These are phyloP conservation scores for Atta texana DNA, from an alignment of 1,140 invertebrate genomes.

Conservation along the genomic window DNA sequence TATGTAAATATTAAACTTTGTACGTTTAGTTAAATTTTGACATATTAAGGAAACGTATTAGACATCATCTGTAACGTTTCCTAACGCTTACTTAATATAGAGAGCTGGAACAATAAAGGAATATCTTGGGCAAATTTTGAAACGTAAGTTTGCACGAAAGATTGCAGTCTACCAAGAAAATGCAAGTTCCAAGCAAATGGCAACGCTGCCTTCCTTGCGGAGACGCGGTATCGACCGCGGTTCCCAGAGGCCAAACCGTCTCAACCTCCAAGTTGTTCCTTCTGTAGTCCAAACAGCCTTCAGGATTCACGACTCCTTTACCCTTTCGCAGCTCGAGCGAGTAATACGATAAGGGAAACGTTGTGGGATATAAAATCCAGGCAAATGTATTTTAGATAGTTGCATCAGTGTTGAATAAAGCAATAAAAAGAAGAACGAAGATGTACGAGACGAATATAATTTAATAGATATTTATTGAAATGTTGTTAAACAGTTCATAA, in stretches of 20 bases:
- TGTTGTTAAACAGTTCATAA: slow-evolving; percentile 9
- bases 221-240: slow-evolving; percentile 80
- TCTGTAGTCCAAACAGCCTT: slow-evolving; percentile 59
- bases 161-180: slow-evolving; percentile 69
- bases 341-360: slow-evolving; percentile 54
- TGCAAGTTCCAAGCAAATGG: slow-evolving; percentile 78
- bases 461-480: background rate
- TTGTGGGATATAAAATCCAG: slow-evolving; percentile 42
- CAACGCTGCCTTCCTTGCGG: slow-evolving; percentile 75
- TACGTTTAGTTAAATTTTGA: background rate
- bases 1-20: background rate
- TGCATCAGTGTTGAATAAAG: slow-evolving; percentile 19
- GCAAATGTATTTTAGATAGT: slow-evolving; percentile 9
- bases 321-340: slow-evolving; percentile 65
- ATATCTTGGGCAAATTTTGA: background rate
- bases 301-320: slow-evolving; percentile 71
- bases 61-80: background rate
- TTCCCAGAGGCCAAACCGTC: slow-evolving; percentile 76
- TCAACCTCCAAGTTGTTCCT: slow-evolving; percentile 76
- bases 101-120: background rate
- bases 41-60: background rate
- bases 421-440: background rate
- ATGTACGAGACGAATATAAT: background rate
- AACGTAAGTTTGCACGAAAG: slow-evolving; percentile 2
- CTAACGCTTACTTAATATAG: no score